Evolutionary conservation across 1,140 invertebrate species (phyloP).

Genomic region (Bombus picipes): DNA sequence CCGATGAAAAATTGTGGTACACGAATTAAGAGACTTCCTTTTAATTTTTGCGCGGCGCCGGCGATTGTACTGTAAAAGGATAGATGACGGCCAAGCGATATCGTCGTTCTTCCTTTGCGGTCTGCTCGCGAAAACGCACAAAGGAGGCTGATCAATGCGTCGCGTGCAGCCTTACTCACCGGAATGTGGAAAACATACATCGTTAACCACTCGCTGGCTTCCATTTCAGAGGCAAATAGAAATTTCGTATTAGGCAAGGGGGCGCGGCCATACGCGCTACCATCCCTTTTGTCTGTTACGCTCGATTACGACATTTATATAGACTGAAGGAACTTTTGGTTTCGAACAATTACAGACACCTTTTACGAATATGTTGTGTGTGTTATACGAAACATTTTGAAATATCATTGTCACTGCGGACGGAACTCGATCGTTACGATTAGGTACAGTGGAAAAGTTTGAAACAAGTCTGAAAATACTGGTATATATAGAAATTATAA

Average conservation of each 20-base stretch:
- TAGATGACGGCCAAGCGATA: constrained; percentile 8
- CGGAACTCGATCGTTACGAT: too few relatives aligned
- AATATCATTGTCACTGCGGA: background rate
- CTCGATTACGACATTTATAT: background rate
- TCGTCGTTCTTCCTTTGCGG: constrained; percentile 5
- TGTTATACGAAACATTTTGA: too few relatives aligned
- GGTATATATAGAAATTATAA: too few relatives aligned
- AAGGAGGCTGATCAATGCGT: constrained; percentile 22
- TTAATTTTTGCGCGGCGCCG: constrained; percentile 7
- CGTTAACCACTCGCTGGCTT: background rate
- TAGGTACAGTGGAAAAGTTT: too few relatives aligned
- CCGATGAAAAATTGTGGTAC: constrained; percentile 17
- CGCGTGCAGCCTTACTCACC: background rate
- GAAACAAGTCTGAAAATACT: too few relatives aligned
- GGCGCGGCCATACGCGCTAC: background rate
- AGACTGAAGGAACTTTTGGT: background rate
- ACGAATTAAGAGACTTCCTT: constrained; percentile 46
- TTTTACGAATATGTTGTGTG: too few relatives aligned
- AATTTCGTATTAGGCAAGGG: background rate
- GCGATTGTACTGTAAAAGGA: constrained; percentile 23
- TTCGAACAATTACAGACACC: background rate
- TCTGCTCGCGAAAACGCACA: constrained; percentile 17
- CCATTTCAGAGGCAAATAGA: constrained; percentile 12
- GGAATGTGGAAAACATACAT: constrained; percentile 22
- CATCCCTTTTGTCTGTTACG: background rate